phyloP scores from a whole-genome alignment of 2,113 vertebrate species.

The Gallinago paraguaiae region DNA sequence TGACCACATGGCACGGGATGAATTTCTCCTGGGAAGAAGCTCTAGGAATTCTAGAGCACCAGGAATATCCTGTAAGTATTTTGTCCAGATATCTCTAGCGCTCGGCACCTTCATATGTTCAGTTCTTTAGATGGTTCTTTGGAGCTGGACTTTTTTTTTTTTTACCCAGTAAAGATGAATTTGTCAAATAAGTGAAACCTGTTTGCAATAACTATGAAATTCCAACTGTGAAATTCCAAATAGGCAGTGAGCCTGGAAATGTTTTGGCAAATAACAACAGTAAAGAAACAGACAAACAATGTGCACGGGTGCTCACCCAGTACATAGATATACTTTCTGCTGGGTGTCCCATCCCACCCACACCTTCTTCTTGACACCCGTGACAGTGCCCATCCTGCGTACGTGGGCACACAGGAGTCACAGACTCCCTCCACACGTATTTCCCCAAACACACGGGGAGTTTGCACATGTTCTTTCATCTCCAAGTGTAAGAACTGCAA shows the following conservation, averaged over 20 bases:
- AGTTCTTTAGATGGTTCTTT: background rate
- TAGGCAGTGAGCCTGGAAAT: background rate
- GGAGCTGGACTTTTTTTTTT: background rate
- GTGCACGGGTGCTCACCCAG: no score
- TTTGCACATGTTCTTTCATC: background rate
- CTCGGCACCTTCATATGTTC: background rate
- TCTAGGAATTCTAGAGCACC: background rate
- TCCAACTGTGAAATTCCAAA: background rate
- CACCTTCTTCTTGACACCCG: rapidly evolving
- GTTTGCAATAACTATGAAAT: background rate
- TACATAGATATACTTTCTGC: no score
- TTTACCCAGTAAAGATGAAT: background rate
- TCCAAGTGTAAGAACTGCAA: background rate
- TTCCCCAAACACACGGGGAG: background rate
- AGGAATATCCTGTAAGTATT: background rate
- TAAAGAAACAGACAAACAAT: background rate
- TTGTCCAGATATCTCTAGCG: background rate
- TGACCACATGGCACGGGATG: background rate
- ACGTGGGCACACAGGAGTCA: background rate
- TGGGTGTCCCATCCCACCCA: background rate
- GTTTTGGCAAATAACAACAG: background rate
- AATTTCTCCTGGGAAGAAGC: background rate
- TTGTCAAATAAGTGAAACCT: background rate
- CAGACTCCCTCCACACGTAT: background rate
- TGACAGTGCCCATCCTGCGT: rapidly evolving